Base-by-base conservation (phyloP, 1,140 invertebrate genomes). In the Diachasma alloeum region DNA sequence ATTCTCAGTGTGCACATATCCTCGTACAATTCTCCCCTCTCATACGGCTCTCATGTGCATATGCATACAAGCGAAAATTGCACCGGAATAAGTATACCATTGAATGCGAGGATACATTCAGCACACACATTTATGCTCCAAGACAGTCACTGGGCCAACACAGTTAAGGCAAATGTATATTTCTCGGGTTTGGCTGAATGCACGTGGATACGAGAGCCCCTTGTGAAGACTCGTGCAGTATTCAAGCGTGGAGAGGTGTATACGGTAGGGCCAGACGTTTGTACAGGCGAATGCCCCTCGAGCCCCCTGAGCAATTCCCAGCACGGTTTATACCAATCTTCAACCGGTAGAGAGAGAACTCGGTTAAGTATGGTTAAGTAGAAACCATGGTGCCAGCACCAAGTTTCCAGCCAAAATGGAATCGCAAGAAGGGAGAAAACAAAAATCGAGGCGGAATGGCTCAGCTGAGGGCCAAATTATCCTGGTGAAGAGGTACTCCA, bases 81-180 rank as follows among this genome's bases (percentile, higher is more conserved):
- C 24, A 26, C 15, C 8, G 10, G 59, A 26, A 63, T 63, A 63
- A 63, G 59, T 63, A 26, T 26, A 56, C 6, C 59, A 63, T 63
- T 63, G 59, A 63, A 63, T 26, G 59, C 4, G 59, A 26, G 24
- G 19, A 24, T 56, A 56, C 48, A 56, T 63, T 24, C 22, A 63
- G 59, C 24, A 63, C 26, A 15, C 11, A 63, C 24, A 10, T 15
- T 63, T 24, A 26, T 26, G 22, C 13, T 24, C 59, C 59, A 31
- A 63, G 24, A 63, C 59, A 63, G 59, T 63, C 59, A 15, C 59
- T 63, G 59, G 59, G 59, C 59, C 59, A 63, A 63, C 59, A 63
- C 59, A 24, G 22, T 63, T 31, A 63, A 26, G 24, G 24, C 10
- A 63, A 63, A 63, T 63, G 59, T 63, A 63, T 63, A 63, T 63